Conservation (phyloP, 1,140 invertebrate species). For the Ceratina japonica region DNA sequence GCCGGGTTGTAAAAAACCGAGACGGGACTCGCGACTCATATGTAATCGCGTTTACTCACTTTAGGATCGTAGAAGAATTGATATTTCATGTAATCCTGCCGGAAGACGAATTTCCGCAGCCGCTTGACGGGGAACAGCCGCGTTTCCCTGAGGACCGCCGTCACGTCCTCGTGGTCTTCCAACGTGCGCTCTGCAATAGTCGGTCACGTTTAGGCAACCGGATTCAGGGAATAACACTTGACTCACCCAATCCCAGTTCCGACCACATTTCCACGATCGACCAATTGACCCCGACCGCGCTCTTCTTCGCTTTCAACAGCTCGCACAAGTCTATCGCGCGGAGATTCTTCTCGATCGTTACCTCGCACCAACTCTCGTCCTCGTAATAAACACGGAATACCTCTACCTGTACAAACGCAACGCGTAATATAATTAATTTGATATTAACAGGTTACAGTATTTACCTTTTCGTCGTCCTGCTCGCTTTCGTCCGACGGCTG, state of each 20-base stretch:
- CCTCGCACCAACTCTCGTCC: constrained; percentile 72
- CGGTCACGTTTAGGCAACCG: not conserved
- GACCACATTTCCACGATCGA: constrained; percentile 81
- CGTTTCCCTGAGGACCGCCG: constrained; percentile 78
- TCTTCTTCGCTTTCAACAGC: constrained; percentile 81
- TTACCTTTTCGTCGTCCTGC: constrained; percentile 34
- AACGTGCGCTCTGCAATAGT: constrained; percentile 80
- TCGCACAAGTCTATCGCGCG: constrained; percentile 81
- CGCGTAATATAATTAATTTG: not conserved
- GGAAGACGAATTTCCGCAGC: constrained; percentile 79
- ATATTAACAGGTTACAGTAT: not conserved
- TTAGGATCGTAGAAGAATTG: constrained; percentile 80
- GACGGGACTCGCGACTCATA: no score
- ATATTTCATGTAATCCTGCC: constrained; percentile 80
- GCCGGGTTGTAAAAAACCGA: no score
- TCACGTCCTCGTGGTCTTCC: constrained; percentile 83
- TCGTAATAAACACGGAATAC: constrained; percentile 79
- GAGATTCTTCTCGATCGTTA: constrained; percentile 80
- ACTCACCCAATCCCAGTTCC: constrained; percentile 81
- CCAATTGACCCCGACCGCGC: constrained; percentile 79
- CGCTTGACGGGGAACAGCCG: constrained; percentile 70
- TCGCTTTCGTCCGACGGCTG: constrained; percentile 36
- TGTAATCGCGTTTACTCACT: constrained; percentile 73
- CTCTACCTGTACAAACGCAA: constrained; percentile 66
- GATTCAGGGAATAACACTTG: not conserved